Evolutionary conservation across 2,888 invertebrate species (phyloP).

Genomic region (Philereme transversata): DNA sequence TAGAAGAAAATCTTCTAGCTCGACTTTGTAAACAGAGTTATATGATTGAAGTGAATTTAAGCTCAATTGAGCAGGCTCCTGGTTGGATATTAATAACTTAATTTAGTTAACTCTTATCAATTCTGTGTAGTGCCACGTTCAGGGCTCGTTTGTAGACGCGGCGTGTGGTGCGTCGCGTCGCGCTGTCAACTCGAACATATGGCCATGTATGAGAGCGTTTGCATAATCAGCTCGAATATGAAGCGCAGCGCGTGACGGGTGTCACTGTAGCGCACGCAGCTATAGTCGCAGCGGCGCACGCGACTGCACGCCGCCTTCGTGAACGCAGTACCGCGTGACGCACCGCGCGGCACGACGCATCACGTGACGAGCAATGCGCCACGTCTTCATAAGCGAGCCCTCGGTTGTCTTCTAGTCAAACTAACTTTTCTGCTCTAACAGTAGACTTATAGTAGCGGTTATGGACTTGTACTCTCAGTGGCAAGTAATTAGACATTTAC

Average conservation of each 20-base stretch:
- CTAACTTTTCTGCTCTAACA: constrained; percentile 8
- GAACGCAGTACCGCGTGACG: too few relatives aligned
- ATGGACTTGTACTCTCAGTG: neutral
- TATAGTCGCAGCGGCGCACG: too few relatives aligned
- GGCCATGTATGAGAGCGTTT: too few relatives aligned
- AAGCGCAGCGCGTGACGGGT: too few relatives aligned
- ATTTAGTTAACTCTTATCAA: constrained; percentile 3
- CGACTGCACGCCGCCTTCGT: too few relatives aligned
- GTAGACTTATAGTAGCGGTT: constrained; percentile 4
- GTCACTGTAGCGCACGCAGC: too few relatives aligned
- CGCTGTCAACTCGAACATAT: too few relatives aligned
- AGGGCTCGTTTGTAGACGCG: neutral
- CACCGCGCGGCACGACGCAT: too few relatives aligned
- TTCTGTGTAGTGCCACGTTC: constrained; percentile 13
- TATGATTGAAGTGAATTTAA: constrained; percentile 18
- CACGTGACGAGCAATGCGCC: too few relatives aligned
- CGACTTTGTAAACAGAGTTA: neutral
- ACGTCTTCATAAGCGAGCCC: too few relatives aligned
- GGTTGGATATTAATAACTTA: constrained; percentile 16
- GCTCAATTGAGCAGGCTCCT: constrained; percentile 13
- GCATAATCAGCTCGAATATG: too few relatives aligned
- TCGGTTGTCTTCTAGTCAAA: constrained; percentile 32
- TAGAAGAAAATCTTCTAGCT: neutral
- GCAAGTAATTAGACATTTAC: constrained; percentile 6
- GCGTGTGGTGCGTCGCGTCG: too few relatives aligned